Evolutionary conservation across 2,797 vertebrate genomes (phyloP).

Genomic region (Muscicapa comitata): DNA sequence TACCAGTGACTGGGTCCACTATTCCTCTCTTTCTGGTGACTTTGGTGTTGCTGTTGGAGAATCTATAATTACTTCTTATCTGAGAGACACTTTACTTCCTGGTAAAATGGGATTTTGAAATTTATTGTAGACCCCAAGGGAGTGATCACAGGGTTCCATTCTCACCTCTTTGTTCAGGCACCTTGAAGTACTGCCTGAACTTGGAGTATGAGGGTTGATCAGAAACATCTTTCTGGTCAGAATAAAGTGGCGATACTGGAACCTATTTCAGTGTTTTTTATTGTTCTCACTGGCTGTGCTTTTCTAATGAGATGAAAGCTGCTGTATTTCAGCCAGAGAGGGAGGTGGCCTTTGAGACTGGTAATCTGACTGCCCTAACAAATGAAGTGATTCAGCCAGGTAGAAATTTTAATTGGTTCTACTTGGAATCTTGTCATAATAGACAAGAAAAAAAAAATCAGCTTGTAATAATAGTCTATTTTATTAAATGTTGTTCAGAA

Average conservation of each 20-base stretch:
- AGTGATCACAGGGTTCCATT: neutral
- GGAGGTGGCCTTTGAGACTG: neutral
- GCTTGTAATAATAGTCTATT: neutral
- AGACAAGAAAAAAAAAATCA: neutral
- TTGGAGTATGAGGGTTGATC: neutral
- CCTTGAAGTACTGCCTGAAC: neutral
- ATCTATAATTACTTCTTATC: neutral
- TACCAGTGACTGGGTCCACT: rapidly evolving
- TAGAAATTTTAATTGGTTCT: neutral
- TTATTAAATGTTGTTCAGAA: neutral
- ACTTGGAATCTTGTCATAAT: neutral
- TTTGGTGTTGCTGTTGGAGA: neutral
- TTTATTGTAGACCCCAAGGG: neutral
- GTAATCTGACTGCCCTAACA: neutral
- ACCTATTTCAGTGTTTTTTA: neutral
- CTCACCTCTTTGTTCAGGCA: neutral
- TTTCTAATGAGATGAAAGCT: neutral
- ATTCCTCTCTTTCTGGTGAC: neutral
- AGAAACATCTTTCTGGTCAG: neutral
- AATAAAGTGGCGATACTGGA: neutral
- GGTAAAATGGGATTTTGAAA: neutral
- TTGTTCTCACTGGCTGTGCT: neutral
- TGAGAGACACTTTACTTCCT: neutral
- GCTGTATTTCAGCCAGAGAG: neutral
- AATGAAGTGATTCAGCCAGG: neutral